Base-by-base conservation (phyloP, 1,140 invertebrate species). In the Maconellicoccus hirsutus region DNA sequence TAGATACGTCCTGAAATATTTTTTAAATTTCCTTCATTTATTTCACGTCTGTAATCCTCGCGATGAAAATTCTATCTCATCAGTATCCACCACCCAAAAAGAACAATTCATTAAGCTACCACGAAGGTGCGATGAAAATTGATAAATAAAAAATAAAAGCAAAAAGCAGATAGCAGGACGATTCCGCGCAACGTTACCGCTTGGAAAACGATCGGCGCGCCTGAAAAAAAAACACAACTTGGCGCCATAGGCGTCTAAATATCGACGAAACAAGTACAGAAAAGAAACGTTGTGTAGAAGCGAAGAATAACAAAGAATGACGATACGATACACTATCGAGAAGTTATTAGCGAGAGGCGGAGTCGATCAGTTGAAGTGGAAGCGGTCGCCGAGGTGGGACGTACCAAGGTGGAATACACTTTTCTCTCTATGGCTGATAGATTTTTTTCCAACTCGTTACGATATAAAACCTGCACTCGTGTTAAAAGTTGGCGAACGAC, bases 371-470 rank as follows among this genome's bases (percentile, higher is more conserved):
- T 66, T 23, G 2, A 16, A 19, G 21, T 66, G 61, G 25, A 66
- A 66, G 25, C 61, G 61, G 25, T 16, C 6, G 22, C 25, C 22
- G 61, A 66, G 61, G 61, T 66, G 61, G 61, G 61, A 66, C 61
- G 61, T 66, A 23, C 61, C 25, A 26, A 66, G 61, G 61, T 66
- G 22, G 61, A 66, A 66, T 26, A 66, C 21, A 66, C 61, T 66
- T 66, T 66, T 25, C 61, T 66, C 61, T 66, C 61, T 66, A 66
- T 66, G 61, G 61, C 61, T 66, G 61, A 66, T 66, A 66, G 61
- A 66, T 66, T 66, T 66, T 66, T 66, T 66, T 66, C 61, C 22
- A 14, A 25, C 22, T 66, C 61, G 61, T 66, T 23, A 66, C 10
- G 19, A 66, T 25, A 25, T 23, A 66, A 66, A 66, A 66, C 61